Evolutionary conservation across 2,113 vertebrate genomes (phyloP).

Genomic region (Aspidoscelis tigris): DNA sequence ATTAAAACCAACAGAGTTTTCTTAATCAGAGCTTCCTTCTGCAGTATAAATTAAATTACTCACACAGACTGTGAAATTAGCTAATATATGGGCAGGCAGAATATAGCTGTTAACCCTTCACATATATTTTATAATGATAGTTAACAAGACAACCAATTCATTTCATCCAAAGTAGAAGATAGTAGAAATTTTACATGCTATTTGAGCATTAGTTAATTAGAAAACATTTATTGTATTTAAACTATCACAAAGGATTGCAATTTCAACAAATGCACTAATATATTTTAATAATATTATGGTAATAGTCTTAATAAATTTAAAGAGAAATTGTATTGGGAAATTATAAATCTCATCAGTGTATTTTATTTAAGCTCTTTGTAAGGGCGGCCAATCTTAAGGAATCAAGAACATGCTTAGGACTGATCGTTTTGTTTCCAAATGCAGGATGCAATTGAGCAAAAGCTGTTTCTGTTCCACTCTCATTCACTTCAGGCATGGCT

Average conservation of each 20-base stretch:
- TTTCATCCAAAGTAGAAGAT: conserved; percentile 32
- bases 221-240: conserved; percentile 60
- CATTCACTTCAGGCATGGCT: background rate
- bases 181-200: conserved; percentile 34
- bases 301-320: conserved; percentile 52
- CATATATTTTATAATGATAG: conserved; percentile 36
- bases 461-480: background rate
- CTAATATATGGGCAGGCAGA: conserved; percentile 26
- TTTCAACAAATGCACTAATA: conserved; percentile 37
- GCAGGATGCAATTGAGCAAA: background rate
- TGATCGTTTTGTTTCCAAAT: background rate
- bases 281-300: conserved; percentile 59
- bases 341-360: conserved; percentile 36
- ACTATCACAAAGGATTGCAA: conserved; percentile 28
- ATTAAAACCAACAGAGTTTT: background rate
- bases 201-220: conserved; percentile 56
- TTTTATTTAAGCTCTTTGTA: conserved; percentile 50
- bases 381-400: conserved; percentile 31
- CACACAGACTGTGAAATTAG: conserved; percentile 23
- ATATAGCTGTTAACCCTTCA: conserved; percentile 22
- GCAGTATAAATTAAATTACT: conserved; percentile 26
- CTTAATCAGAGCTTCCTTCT: background rate
- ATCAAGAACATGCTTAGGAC: conserved; percentile 12
- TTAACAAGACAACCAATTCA: conserved; percentile 36
- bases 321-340: conserved; percentile 42